A percentile compares a stretch with the other conserved stretches of the same genome.
Conservation (phyloP, 1,140 invertebrate species). For the Drosophila carrolli region DNA sequence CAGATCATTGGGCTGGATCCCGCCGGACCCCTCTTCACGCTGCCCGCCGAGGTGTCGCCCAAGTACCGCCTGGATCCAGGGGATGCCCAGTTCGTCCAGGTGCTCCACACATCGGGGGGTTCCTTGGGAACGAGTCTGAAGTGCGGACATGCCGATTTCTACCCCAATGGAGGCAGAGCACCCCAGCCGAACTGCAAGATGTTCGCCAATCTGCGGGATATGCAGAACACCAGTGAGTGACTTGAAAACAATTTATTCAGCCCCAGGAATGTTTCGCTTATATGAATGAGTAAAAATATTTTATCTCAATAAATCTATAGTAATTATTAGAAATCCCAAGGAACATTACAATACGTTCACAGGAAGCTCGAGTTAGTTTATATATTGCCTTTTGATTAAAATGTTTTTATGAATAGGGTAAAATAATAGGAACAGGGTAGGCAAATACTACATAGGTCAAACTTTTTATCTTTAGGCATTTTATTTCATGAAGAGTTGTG, state of each 20-base stretch:
- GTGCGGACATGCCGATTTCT: constrained; percentile 94
- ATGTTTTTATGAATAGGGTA: too few species aligned
- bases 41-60: constrained; percentile 86
- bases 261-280: not conserved
- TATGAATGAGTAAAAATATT: too few species aligned
- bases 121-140: constrained; percentile 89
- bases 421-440: too few species aligned
- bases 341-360: too few species aligned
- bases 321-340: too few species aligned
- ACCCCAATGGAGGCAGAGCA: constrained; percentile 91
- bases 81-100: constrained; percentile 95
- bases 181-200: constrained; percentile 91
- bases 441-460: too few species aligned
- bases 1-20: constrained; percentile 89
- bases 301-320: too few species aligned
- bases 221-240: constrained; percentile 73
- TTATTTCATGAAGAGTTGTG: too few species aligned
- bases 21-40: constrained; percentile 92
- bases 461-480: too few species aligned
- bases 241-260: too few species aligned
- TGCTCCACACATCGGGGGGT: constrained; percentile 95
- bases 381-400: too few species aligned
- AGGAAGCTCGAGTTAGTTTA: too few species aligned
- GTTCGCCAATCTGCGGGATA: constrained; percentile 68
- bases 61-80: constrained; percentile 88